A percentile compares a stretch with the other conserved stretches of the same genome.
Evolutionary conservation across 2,888 invertebrate genomes (phyloP).

Genomic region (Adelphocoris suturalis): DNA sequence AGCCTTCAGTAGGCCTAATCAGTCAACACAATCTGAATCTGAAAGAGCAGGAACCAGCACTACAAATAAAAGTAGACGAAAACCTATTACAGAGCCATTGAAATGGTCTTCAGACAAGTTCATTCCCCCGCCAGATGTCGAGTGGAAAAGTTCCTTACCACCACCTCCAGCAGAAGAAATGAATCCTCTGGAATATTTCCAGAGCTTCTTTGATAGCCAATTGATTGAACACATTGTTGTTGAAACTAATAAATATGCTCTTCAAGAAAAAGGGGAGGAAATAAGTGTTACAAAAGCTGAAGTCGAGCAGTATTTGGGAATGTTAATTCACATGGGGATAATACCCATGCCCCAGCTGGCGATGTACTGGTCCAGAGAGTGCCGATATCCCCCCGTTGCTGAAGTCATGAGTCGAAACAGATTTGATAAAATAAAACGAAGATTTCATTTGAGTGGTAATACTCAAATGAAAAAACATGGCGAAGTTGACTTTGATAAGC

Average conservation of each 20-base stretch:
- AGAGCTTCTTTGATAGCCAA: slow-evolving; percentile 56
- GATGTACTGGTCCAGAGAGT: slow-evolving; percentile 44
- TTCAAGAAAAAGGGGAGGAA: slow-evolving; percentile 71
- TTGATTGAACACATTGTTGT: slow-evolving; percentile 68
- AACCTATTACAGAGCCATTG: too few species aligned
- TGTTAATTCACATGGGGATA: slow-evolving; percentile 66
- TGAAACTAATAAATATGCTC: slow-evolving; percentile 68
- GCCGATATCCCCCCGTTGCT: slow-evolving; percentile 17
- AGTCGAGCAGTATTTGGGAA: slow-evolving; percentile 67
- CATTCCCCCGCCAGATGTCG: slow-evolving; percentile 37
- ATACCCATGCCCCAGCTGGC: slow-evolving; percentile 34
- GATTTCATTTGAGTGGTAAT: slow-evolving; percentile 62
- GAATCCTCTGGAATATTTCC: slow-evolving; percentile 70
- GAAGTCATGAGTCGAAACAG: slow-evolving; percentile 40
- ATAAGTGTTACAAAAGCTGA: slow-evolving; percentile 60
- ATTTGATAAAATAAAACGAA: slow-evolving; percentile 27
- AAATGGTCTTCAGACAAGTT: too few species aligned
- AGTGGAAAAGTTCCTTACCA: slow-evolving; percentile 65
- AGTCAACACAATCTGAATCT: too few species aligned
- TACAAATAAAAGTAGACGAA: too few species aligned
- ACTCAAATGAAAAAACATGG: slow-evolving; percentile 60
- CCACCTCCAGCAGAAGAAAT: slow-evolving; percentile 66
- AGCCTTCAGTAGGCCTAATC: too few species aligned
- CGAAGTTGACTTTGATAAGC: slow-evolving; percentile 76
- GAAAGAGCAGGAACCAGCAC: too few species aligned